A percentile compares a stretch with the other conserved stretches of the same genome.
phyloP scores from a whole-genome alignment of 2,797 vertebrate genomes.

The Salmo trutta region DNA sequence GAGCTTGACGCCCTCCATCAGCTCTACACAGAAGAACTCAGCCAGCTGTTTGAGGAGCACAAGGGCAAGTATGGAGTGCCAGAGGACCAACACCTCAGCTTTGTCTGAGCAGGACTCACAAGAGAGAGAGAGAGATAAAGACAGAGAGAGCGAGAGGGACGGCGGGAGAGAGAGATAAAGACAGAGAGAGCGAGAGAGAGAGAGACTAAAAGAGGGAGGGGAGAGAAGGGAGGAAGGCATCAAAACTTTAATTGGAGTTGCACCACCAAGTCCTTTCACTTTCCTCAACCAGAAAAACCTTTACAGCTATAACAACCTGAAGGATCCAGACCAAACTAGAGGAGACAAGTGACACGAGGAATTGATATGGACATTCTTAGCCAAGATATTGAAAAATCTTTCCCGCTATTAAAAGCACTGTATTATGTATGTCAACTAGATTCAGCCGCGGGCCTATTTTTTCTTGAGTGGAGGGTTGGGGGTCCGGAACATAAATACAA shows the following conservation, averaged over 20 bases:
- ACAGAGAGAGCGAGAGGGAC: no score
- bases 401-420: neutral
- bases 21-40: constrained; percentile 82
- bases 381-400: neutral
- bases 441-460: no score
- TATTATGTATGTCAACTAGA: no score
- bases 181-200: no score
- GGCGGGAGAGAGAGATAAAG: no score
- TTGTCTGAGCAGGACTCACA: constrained; percentile 66
- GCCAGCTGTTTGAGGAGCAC: constrained; percentile 87
- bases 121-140: constrained; percentile 2
- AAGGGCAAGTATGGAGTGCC: constrained; percentile 85
- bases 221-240: neutral
- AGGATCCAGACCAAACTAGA: neutral
- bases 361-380: neutral
- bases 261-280: neutral
- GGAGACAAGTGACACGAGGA: neutral
- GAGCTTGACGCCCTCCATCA: constrained; percentile 84
- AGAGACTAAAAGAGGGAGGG: neutral
- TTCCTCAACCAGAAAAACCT: neutral
- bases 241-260: no score
- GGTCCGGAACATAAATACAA: no score
- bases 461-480: no score
- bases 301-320: neutral
- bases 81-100: constrained; percentile 81